Evolutionary conservation across 2,113 vertebrate species (phyloP).

Genomic region (Orycteropus afer): DNA sequence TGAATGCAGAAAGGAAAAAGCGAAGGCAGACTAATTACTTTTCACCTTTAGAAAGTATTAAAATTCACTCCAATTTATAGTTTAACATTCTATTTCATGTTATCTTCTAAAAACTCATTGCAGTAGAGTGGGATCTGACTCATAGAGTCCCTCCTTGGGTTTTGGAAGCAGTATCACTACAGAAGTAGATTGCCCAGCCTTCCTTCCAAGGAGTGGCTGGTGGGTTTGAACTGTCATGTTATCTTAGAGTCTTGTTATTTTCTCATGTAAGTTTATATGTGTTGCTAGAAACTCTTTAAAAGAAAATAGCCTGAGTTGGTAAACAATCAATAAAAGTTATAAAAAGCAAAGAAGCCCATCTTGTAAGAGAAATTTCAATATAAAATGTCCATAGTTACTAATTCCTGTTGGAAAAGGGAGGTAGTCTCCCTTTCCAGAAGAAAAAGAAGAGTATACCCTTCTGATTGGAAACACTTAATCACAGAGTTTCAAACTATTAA

Average conservation of each 20-base stretch:
- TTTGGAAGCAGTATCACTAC: too few relatives aligned
- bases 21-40: background rate
- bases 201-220: too few relatives aligned
- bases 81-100: background rate
- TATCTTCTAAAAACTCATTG: too few relatives aligned
- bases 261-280: background rate
- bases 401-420: background rate
- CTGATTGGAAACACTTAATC: constrained; percentile 6
- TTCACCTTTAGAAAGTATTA: background rate
- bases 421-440: constrained; percentile 14
- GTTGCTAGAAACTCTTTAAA: background rate
- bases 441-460: constrained; percentile 1
- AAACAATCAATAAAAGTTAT: background rate
- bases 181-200: too few relatives aligned
- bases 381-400: background rate
- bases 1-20: background rate
- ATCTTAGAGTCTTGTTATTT: background rate
- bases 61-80: background rate
- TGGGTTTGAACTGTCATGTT: too few relatives aligned
- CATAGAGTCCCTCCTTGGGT: too few relatives aligned
- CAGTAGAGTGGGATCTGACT: too few relatives aligned
- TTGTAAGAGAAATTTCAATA: background rate
- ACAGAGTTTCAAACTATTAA: background rate
- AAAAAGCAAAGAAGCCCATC: background rate
- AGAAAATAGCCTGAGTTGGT: background rate